phyloP scores from a whole-genome alignment of 2,888 invertebrate genomes.

The Balanococcus diminutus region DNA sequence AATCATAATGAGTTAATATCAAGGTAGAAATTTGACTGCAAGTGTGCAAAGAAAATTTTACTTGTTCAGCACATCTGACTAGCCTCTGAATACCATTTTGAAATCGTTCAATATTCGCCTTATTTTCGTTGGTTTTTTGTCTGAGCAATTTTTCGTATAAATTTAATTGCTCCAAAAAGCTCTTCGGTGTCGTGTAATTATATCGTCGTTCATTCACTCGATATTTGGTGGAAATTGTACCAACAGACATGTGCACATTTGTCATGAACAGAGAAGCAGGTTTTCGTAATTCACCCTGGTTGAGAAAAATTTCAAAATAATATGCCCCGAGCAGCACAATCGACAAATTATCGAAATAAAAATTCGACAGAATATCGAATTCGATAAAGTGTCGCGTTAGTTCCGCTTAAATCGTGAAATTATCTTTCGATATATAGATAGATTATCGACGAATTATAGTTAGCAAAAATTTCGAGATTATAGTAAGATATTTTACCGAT shows the following conservation, averaged over 20 bases:
- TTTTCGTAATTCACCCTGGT: slow-evolving; percentile 64
- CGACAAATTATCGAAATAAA: no score
- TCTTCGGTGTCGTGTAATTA: slow-evolving; percentile 96
- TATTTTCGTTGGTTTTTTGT: slow-evolving; percentile 72
- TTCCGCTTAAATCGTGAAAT: no score
- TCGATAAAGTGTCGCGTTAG: no score
- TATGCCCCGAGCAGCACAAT: no score
- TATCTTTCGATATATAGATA: no score
- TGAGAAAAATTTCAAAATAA: neutral
- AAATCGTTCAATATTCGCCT: slow-evolving; percentile 77
- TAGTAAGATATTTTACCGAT: no score
- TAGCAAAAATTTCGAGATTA: no score
- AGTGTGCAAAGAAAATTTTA: slow-evolving; percentile 59
- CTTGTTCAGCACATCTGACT: slow-evolving; percentile 83
- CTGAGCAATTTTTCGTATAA: slow-evolving; percentile 76
- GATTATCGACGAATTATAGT: no score
- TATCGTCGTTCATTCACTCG: slow-evolving; percentile 84
- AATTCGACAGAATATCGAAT: no score
- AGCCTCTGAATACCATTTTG: slow-evolving; percentile 89
- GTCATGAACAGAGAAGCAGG: slow-evolving; percentile 88
- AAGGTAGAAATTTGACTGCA: neutral
- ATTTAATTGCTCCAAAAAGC: slow-evolving; percentile 89
- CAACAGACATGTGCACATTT: slow-evolving; percentile 85
- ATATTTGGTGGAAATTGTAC: slow-evolving; percentile 80
- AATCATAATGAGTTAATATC: neutral